phyloP scores from a whole-genome alignment of 2,888 invertebrate genomes.

The Apeira syringaria region DNA sequence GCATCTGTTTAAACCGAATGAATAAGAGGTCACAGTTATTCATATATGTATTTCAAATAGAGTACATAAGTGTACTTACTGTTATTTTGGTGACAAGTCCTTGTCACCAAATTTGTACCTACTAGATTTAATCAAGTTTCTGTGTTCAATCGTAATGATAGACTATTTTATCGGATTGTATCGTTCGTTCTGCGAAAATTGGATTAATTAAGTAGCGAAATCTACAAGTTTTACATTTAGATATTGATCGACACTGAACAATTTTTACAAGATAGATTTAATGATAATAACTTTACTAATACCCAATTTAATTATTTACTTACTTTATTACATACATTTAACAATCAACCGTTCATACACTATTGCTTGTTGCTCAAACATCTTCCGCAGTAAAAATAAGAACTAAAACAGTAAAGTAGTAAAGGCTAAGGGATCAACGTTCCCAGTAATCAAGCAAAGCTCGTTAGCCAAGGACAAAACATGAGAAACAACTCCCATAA shows the following conservation, averaged over 20 bases:
- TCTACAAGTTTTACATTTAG: neutral
- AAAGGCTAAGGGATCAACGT: neutral
- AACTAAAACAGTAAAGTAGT: neutral
- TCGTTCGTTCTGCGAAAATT: slow-evolving; percentile 21
- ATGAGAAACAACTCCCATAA: slow-evolving; percentile 25
- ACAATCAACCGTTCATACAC: no score
- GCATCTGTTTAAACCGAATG: slow-evolving; percentile 43
- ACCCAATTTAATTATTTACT: neutral
- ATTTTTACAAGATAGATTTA: neutral
- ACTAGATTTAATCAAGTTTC: no score
- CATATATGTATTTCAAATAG: neutral
- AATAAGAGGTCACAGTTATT: slow-evolving; percentile 29
- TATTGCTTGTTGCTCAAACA: no score
- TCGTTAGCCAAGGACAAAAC: slow-evolving; percentile 30
- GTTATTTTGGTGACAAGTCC: no score
- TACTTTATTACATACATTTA: no score
- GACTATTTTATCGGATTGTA: slow-evolving; percentile 33
- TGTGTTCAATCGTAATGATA: slow-evolving; percentile 21
- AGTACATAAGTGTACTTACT: no score
- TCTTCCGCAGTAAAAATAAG: neutral
- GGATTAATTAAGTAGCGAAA: slow-evolving; percentile 8
- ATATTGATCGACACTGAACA: slow-evolving; percentile 3
- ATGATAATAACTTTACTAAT: slow-evolving; percentile 6
- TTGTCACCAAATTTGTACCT: no score
- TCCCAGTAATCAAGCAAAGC: slow-evolving; percentile 15